Evolutionary conservation across 2,888 invertebrate genomes (phyloP).

Genomic region (Andrena fulva): DNA sequence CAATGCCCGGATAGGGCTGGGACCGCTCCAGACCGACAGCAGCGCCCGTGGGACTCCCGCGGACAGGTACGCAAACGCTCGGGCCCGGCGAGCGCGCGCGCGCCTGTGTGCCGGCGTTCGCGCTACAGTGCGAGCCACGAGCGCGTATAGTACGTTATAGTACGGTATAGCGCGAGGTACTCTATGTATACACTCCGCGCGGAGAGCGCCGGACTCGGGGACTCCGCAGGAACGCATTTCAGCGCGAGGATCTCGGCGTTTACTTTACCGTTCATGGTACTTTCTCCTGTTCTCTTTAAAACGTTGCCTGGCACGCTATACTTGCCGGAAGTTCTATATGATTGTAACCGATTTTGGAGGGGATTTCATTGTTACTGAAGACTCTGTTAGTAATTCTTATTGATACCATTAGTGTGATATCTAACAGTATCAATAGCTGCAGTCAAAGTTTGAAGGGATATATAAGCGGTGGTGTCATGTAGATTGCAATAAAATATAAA

Average conservation of each 20-base stretch:
- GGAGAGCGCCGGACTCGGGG: neutral
- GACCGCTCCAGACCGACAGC: slow-evolving; percentile 74
- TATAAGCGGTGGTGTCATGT: too few relatives aligned
- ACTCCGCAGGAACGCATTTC: slow-evolving; percentile 52
- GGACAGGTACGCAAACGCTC: slow-evolving; percentile 75
- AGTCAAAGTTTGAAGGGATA: too few relatives aligned
- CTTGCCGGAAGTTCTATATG: neutral
- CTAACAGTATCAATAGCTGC: too few relatives aligned
- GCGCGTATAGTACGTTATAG: slow-evolving; percentile 37
- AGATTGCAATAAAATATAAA: too few relatives aligned
- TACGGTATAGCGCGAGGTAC: slow-evolving; percentile 17
- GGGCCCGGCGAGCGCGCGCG: slow-evolving; percentile 33
- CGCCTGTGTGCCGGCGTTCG: slow-evolving; percentile 25
- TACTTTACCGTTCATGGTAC: neutral
- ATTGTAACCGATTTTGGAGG: too few relatives aligned
- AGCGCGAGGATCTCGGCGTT: neutral
- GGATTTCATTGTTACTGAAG: too few relatives aligned
- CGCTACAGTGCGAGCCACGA: slow-evolving; percentile 43
- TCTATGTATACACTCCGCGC: neutral
- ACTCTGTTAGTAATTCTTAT: too few relatives aligned
- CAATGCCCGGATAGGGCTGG: slow-evolving; percentile 81
- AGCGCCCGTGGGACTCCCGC: slow-evolving; percentile 77
- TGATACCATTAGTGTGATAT: too few relatives aligned
- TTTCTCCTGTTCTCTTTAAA: neutral
- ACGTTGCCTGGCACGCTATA: neutral